Conservation (phyloP, 2,888 invertebrate species). For the Polyommatus iphigenia region DNA sequence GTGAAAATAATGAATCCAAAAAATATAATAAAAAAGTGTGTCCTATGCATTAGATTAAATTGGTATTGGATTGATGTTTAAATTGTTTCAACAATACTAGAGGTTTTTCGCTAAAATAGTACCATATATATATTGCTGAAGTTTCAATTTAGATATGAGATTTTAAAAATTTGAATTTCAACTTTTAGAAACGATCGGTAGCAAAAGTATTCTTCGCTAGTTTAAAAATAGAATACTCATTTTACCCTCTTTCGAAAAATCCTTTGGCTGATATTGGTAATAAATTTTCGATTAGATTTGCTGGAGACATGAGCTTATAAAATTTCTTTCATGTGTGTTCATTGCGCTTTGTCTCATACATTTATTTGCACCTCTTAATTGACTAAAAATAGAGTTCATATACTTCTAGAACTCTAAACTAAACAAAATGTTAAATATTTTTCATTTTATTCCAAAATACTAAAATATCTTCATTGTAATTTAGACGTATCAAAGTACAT, state of each 20-base stretch:
- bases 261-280: conserved; percentile 33
- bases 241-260: conserved; percentile 32
- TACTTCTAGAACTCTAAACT: conserved; percentile 23
- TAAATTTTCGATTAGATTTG: conserved; percentile 32
- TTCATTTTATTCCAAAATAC: conserved; percentile 19
- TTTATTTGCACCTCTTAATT: conserved; percentile 33
- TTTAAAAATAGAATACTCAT: conserved; percentile 33
- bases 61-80: conserved; percentile 38
- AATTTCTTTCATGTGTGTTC: conserved; percentile 32
- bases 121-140: conserved; percentile 33
- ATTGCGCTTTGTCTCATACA: conserved; percentile 33
- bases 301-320: conserved; percentile 33
- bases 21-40: conserved; percentile 32
- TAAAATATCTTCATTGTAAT: conserved; percentile 22
- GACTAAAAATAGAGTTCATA: conserved; percentile 29
- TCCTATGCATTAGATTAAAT: conserved; percentile 39
- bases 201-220: conserved; percentile 33
- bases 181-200: conserved; percentile 34
- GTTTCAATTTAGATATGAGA: conserved; percentile 35
- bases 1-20: background rate
- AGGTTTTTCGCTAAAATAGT: conserved; percentile 35
- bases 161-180: conserved; percentile 33
- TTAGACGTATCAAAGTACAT: conserved; percentile 17
- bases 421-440: conserved; percentile 18
- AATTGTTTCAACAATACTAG: conserved; percentile 35